phyloP scores from a whole-genome alignment of 2,797 vertebrate species.

The Cyprinodon diabolis region DNA sequence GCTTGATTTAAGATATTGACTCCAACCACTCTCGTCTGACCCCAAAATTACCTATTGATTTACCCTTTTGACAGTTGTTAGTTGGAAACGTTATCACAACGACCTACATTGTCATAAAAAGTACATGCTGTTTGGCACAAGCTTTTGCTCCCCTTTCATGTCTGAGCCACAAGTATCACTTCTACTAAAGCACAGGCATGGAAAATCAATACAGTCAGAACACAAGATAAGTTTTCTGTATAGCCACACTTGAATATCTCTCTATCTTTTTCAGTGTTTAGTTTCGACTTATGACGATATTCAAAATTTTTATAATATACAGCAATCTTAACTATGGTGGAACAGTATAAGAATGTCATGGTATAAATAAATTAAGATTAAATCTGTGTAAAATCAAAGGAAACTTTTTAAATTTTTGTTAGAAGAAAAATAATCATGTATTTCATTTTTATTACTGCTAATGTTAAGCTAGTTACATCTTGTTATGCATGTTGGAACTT shows the following conservation, averaged over 20 bases:
- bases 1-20: constrained; percentile 76
- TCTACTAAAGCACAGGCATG: constrained; percentile 30
- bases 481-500: no score
- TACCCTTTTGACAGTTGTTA: constrained; percentile 81
- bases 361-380: no score
- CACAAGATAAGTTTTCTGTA: constrained; percentile 19
- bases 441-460: no score
- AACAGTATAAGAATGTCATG: no score
- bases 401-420: no score
- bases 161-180: constrained; percentile 41
- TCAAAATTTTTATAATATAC: no score
- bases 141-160: constrained; percentile 47
- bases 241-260: constrained; percentile 10
- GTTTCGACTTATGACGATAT: background rate
- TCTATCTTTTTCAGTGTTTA: constrained; percentile 8
- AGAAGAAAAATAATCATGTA: no score
- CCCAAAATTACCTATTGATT: constrained; percentile 84
- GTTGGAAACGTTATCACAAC: constrained; percentile 79
- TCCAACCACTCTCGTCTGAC: constrained; percentile 71
- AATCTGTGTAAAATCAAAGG: no score
- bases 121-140: constrained; percentile 60
- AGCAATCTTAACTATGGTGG: no score
- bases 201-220: constrained; percentile 51
- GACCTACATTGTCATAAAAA: constrained; percentile 77
- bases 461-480: no score